Evolutionary conservation across 2,888 invertebrate genomes (phyloP), one percentile per base, ranked within the genome.

Genomic region (Eupithecia inturbata): DNA sequence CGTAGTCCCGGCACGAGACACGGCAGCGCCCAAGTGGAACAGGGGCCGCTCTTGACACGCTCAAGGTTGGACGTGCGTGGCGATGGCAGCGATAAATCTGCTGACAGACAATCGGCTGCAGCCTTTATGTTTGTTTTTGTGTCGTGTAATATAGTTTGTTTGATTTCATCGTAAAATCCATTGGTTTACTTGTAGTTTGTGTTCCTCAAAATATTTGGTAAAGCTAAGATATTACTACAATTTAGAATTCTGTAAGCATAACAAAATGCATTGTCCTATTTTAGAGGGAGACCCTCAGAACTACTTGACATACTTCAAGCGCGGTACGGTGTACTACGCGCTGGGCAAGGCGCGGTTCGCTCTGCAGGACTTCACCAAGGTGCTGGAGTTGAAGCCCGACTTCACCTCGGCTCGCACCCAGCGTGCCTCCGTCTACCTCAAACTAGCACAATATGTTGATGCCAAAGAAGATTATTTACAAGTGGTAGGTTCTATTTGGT

Each of bases 271-370:
- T 16, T 64, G 33, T 64, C n/a, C 31, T 60, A 31, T 62, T 73
- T 5, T 92, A 99, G 99, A 99, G 95, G 98, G 98, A 19, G 99
- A 99, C 92, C 98, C 99, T 57, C 96, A 95, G 80, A 99, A 99
- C 93, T 99, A 99, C 92, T 96, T 99, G 90, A 99, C 99, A 70
- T 98, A 98, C 88, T 99, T 98, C 90, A 98, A 98, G 90, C 95
- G 99, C 83, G 99, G 99, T 64, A 99, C 99, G 0, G 98, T 99
- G 0, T 99, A 98, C 92, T 95, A 99, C 87, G 99, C 99, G 12
- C 95, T 99, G 82, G 99, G 99, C 67, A 99, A 99, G 95, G 97
- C 99, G 0, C 98, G 98, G 88, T 97, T 98, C 87, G 99, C 99
- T 0, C 95, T 99, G 49, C 96, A 97, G 83, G 99, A 99, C 93